These are phyloP conservation scores for Peromyscus melanophrys DNA, from an alignment of 2,797 vertebrate species.

Conservation along the genomic window DNA sequence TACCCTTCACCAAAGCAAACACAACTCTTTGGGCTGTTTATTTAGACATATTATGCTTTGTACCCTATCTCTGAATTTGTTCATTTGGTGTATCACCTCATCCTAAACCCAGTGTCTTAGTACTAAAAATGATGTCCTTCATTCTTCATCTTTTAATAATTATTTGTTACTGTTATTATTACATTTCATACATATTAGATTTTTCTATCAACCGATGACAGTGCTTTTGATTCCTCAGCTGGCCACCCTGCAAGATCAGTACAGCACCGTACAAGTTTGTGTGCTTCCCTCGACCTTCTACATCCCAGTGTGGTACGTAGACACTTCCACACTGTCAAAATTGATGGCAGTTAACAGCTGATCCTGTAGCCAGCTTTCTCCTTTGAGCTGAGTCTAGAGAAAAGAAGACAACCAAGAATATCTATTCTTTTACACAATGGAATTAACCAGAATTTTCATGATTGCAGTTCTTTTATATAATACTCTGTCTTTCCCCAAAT, in stretches of 20 bases:
- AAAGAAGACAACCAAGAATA: not conserved
- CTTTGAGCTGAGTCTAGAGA: not conserved
- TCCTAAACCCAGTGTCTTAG: not conserved
- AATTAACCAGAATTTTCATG: not conserved
- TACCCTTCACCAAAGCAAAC: not conserved
- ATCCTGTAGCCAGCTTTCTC: not conserved
- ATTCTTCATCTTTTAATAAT: not conserved
- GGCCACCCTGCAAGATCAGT: not conserved
- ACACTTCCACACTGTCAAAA: not conserved
- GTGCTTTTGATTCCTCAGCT: not conserved
- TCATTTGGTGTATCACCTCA: not conserved
- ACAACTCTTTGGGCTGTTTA: not conserved
- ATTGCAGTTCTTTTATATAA: not conserved
- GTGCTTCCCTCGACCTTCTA: not conserved
- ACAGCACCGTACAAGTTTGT: not conserved
- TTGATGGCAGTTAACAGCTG: not conserved
- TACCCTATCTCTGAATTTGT: not conserved
- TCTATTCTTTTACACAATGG: not conserved
- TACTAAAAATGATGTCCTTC: not conserved
- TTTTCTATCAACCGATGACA: not conserved
- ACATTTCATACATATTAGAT: not conserved
- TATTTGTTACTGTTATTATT: not conserved
- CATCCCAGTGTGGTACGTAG: not conserved
- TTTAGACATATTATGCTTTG: not conserved
- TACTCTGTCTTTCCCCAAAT: not conserved